phyloP scores from a whole-genome alignment of 2,888 invertebrate genomes.

The Drosophila nigricruria region DNA sequence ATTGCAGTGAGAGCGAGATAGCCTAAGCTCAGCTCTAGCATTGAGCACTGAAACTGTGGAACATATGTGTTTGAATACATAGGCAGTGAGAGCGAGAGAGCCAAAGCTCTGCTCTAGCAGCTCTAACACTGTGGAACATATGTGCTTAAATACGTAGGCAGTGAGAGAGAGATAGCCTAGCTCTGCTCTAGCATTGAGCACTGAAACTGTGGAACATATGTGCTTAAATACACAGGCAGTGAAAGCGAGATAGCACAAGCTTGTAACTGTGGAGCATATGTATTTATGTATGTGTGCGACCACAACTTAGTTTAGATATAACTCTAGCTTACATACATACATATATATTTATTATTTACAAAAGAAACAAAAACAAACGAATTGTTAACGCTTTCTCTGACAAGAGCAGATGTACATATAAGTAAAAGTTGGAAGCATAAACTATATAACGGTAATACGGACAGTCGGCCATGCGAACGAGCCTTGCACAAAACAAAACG shows the following conservation, averaged over 20 bases:
- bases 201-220: not conserved
- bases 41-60: not conserved
- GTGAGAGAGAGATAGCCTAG: not conserved
- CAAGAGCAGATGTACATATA: conserved; percentile 7
- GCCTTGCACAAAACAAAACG: conserved; percentile 4
- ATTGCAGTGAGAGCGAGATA: not conserved
- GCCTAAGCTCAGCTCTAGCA: not conserved
- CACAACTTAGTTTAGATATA: not conserved
- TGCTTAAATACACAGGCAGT: not conserved
- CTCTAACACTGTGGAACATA: not conserved
- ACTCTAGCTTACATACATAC: not conserved
- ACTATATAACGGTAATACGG: conserved; percentile 1
- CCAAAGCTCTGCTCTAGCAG: not conserved
- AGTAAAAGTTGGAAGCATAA: conserved; percentile 1
- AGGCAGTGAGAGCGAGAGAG: not conserved
- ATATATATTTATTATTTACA: conserved; percentile 5
- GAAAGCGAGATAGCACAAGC: not conserved
- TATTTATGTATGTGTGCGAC: not conserved
- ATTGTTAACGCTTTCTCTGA: conserved; percentile 4
- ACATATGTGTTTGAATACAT: not conserved
- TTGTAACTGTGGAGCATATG: not conserved
- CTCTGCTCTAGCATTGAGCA: not conserved
- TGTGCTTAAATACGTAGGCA: not conserved
- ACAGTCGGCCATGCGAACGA: conserved; percentile 3
- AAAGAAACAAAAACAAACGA: not conserved